These are phyloP conservation scores for Lagopus leucura DNA, from an alignment of 2,113 vertebrate species.

Conservation along the genomic window DNA sequence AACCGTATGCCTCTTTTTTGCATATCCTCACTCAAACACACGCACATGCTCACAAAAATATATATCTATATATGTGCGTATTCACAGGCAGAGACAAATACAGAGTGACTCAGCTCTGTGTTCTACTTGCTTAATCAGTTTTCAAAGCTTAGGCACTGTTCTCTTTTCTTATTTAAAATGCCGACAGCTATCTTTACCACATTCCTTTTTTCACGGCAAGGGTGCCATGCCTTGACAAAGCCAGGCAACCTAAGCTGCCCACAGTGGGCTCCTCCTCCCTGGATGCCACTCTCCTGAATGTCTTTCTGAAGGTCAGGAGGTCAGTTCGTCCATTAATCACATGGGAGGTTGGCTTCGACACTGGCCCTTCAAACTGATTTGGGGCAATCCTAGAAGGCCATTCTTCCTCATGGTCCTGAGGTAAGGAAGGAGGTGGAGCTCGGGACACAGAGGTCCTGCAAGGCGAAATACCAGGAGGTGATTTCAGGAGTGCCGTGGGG, in stretches of 20 bases:
- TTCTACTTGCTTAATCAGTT: slow-evolving; percentile 39
- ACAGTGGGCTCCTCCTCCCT: not conserved
- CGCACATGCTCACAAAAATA: slow-evolving; percentile 25
- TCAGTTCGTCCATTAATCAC: not conserved
- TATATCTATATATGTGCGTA: slow-evolving; percentile 54
- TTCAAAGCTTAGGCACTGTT: not conserved
- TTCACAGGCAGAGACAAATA: slow-evolving; percentile 35
- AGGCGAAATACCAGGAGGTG: not conserved
- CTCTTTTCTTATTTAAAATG: not conserved
- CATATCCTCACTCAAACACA: slow-evolving; percentile 25
- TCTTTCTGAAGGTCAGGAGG: not conserved
- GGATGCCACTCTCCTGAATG: not conserved
- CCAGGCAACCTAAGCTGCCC: fast-evolving
- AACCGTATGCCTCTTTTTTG: not conserved
- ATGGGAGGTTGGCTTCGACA: fast-evolving
- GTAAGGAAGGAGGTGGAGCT: not conserved
- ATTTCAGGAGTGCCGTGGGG: not conserved
- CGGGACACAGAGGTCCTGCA: not conserved
- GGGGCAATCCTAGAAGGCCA: not conserved
- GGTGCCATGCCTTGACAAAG: not conserved
- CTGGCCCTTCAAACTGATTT: not conserved
- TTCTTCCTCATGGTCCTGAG: not conserved
- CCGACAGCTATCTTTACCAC: not conserved
- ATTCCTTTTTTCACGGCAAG: not conserved
- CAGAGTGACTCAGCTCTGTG: slow-evolving; percentile 53